phyloP scores from a whole-genome alignment of 2,888 invertebrate genomes.

The Baccha elongata region DNA sequence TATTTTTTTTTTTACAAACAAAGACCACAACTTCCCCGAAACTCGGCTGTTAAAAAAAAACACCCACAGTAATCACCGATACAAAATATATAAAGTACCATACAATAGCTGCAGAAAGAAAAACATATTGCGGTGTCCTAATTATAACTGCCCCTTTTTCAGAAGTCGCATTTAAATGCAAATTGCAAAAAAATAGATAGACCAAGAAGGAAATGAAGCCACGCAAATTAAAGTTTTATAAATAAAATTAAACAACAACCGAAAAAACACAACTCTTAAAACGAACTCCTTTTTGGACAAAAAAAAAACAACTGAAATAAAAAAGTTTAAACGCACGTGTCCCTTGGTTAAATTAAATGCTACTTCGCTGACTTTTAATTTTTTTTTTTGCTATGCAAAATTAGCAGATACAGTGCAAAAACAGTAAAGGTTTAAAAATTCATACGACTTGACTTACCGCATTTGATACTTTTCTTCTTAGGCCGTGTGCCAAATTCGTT shows the following conservation, averaged over 20 bases:
- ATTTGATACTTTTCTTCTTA: constrained; percentile 2
- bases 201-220: constrained; percentile 11
- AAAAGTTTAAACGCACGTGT: constrained; percentile 60
- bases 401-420: constrained; percentile 26
- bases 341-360: constrained; percentile 52
- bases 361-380: constrained; percentile 47
- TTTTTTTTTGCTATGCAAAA: constrained; percentile 23
- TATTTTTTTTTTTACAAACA: constrained; percentile 52
- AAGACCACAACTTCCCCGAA: constrained; percentile 39
- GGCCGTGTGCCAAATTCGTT: too few species aligned
- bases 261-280: constrained; percentile 13
- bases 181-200: constrained; percentile 51
- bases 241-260: constrained; percentile 9
- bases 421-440: constrained; percentile 24
- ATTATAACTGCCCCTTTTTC: constrained; percentile 66
- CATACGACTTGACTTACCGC: too few species aligned
- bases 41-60: constrained; percentile 20
- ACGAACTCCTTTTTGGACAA: constrained; percentile 52
- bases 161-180: background rate
- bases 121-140: constrained; percentile 59
- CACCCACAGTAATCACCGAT: constrained; percentile 25
- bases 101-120: constrained; percentile 37
- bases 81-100: constrained; percentile 13
- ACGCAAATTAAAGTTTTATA: constrained; percentile 30
- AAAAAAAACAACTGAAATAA: constrained; percentile 5